Percentiles rank a stretch among this genome's conserved stretches.
Evolutionary conservation across 2,113 vertebrate genomes (phyloP).

Genomic region (Lynx canadensis): DNA sequence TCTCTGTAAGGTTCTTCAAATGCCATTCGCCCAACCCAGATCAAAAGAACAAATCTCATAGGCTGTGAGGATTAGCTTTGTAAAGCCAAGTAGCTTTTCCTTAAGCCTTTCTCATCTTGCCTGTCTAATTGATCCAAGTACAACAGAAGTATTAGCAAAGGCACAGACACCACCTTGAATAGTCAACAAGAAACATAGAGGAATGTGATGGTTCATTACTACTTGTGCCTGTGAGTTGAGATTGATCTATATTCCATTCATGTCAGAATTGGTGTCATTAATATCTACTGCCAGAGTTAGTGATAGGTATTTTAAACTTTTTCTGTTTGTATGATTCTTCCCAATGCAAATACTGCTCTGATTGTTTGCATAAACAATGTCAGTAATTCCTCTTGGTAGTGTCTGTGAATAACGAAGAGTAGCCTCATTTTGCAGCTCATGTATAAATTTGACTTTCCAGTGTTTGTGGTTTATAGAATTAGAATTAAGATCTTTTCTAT

Average conservation of each 20-base stretch:
- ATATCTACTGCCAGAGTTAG: background rate
- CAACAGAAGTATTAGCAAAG: background rate
- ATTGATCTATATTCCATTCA: background rate
- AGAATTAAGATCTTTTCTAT: background rate
- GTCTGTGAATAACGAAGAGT: background rate
- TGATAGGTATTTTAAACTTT: background rate
- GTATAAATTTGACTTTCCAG: background rate
- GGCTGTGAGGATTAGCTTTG: background rate
- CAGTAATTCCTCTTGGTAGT: background rate
- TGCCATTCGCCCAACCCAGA: background rate
- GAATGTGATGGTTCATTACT: background rate
- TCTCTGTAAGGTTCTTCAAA: background rate
- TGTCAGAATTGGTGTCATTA: background rate
- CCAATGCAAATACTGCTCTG: background rate
- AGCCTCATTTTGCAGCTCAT: background rate
- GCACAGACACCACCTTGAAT: background rate
- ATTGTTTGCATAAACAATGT: background rate
- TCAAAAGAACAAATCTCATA: background rate
- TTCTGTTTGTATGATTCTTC: background rate
- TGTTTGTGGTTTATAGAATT: background rate
- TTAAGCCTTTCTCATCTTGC: background rate
- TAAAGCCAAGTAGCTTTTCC: background rate
- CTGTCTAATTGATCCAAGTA: background rate
- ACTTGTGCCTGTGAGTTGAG: background rate
- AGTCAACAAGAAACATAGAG: background rate